These are phyloP conservation scores for Shargacucullia verbasci DNA, from an alignment of 2,888 invertebrate species.

Conservation along the genomic window DNA sequence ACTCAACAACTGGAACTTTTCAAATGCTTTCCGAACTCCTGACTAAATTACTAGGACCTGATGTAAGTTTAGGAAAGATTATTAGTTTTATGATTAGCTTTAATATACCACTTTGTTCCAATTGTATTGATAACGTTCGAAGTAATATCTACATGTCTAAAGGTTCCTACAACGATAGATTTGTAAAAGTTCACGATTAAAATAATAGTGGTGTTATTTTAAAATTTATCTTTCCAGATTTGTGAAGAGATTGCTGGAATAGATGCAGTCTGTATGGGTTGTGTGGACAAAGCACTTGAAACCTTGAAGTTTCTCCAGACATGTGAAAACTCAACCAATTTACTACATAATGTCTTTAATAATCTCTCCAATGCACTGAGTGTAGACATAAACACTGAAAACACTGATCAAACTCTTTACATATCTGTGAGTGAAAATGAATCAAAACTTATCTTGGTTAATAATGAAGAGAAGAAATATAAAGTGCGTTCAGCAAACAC, in stretches of 20 bases:
- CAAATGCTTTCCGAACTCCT: conserved; percentile 66
- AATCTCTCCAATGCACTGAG: conserved; percentile 66
- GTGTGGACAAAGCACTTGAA: conserved; percentile 68
- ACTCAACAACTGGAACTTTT: conserved; percentile 51
- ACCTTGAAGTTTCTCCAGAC: conserved; percentile 67
- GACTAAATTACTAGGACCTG: conserved; percentile 64
- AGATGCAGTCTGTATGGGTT: conserved; percentile 76
- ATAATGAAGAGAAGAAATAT: conserved; percentile 52
- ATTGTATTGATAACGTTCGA: too few relatives aligned
- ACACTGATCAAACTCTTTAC: conserved; percentile 66
- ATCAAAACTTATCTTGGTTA: conserved; percentile 66
- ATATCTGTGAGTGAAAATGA: conserved; percentile 68
- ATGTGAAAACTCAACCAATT: conserved; percentile 65
- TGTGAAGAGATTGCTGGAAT: conserved; percentile 73
- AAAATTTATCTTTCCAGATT: conserved; percentile 66
- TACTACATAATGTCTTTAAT: conserved; percentile 69
- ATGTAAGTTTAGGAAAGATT: conserved; percentile 57
- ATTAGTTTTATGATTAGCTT: too few relatives aligned
- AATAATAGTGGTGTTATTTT: neutral
- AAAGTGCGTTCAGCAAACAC: conserved; percentile 34
- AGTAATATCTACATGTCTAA: too few relatives aligned
- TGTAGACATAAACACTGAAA: conserved; percentile 57
- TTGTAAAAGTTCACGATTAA: too few relatives aligned
- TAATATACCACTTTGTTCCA: too few relatives aligned
- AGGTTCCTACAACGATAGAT: too few relatives aligned